A percentile compares a stretch with the other conserved stretches of the same genome.
These are phyloP conservation scores for Scaeva pyrastri DNA, from an alignment of 2,888 invertebrate species.

Conservation along the genomic window DNA sequence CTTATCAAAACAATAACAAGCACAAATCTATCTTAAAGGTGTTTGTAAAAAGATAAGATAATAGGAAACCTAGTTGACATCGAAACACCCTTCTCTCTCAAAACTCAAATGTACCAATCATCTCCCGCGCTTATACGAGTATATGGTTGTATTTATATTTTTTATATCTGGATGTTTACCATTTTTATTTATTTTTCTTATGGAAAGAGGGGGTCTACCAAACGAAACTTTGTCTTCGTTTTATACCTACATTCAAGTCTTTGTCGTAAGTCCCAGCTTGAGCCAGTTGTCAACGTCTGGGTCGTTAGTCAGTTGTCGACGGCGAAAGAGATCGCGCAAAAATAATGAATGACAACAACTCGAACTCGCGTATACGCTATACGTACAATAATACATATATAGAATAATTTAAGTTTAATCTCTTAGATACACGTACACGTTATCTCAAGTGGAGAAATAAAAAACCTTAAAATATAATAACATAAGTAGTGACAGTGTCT, in stretches of 20 bases:
- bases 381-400: not conserved
- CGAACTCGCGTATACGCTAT: slow-evolving; percentile 53
- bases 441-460: not conserved
- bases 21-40: slow-evolving; percentile 19
- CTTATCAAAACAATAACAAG: slow-evolving; percentile 20
- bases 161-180: slow-evolving; percentile 54
- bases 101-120: slow-evolving; percentile 10
- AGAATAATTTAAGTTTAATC: slow-evolving; percentile 51
- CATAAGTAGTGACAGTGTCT: not conserved
- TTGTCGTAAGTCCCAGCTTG: slow-evolving; percentile 44
- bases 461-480: slow-evolving; percentile 16
- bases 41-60: slow-evolving; percentile 63
- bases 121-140: slow-evolving; percentile 28
- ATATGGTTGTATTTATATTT: too few relatives aligned
- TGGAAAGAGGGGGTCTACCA: slow-evolving; percentile 28
- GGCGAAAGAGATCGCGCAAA: slow-evolving; percentile 64
- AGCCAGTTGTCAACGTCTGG: slow-evolving; percentile 58
- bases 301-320: slow-evolving; percentile 66
- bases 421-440: slow-evolving; percentile 36
- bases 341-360: slow-evolving; percentile 62
- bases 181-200: slow-evolving; percentile 44
- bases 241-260: slow-evolving; percentile 14
- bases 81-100: slow-evolving; percentile 35
- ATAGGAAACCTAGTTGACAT: not conserved
- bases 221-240: slow-evolving; percentile 28